Evolutionary conservation across 1,140 invertebrate species (phyloP), one percentile per base, ranked within the genome.

Genomic region (Acromyrmex echinatior): DNA sequence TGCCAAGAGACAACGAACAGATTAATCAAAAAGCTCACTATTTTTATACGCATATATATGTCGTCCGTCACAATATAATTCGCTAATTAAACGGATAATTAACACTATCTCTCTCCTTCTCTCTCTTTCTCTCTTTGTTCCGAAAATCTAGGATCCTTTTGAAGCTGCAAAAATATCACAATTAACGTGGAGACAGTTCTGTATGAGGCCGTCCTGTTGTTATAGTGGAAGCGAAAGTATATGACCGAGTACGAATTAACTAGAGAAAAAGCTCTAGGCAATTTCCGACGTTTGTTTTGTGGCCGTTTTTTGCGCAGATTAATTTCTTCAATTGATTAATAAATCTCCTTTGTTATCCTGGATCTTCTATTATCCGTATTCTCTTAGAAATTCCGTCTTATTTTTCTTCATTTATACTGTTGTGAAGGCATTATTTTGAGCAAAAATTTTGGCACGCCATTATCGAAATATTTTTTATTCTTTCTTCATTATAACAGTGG

Each of bases 311-410:
- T 25, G 53, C 53, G 25, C 79, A 16, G 3, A 18, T 70, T 73
- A 82, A 74, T 82, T 82, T 39, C 68, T 82, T 62, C 56, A 82
- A 82, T 82, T 82, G 80, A 82, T 82, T 82, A 82, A 82, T 82
- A 82, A 82, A 74, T 82, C 53, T 74, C 25, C 25, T 14, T 25
- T 49, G 18, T 25, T 35, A 35, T 35, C 31, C 6, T 35, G 25
- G 49, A 56, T 3, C 35, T 82, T 74, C 25, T 35, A 49, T 82
- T 74, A 63, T 74, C 18, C 25, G 25, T 7, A 31, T 60, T 74
- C 18, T 21, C 18, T 18, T 49, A 35, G n/a, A 74, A 62, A 73
- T 31, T 73, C 25, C 9, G 39, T 25, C 14, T 45, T 39, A 49
- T 62, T 74, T 73, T 31, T 82, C 56, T 58, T 31, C 51, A 70